A percentile compares a stretch with the other conserved stretches of the same genome.
phyloP scores from a whole-genome alignment of 2,888 invertebrate species.

The Euplagia quadripunctaria region DNA sequence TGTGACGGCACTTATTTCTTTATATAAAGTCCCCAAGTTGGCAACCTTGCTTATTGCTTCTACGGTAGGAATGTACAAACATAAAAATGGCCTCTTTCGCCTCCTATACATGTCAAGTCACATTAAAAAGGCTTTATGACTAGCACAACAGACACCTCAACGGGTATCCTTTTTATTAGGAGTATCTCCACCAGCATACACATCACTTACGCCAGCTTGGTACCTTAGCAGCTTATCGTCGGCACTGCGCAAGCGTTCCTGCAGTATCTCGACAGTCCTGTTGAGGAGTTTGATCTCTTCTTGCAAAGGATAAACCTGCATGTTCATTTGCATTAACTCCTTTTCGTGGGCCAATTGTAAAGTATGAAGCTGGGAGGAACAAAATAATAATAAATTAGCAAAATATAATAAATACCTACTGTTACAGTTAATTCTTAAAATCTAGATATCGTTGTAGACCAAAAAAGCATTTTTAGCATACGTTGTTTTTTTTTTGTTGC shows the following conservation, averaged over 20 bases:
- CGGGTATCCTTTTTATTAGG: conserved; percentile 60
- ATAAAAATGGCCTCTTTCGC: not conserved
- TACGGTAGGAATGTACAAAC: not conserved
- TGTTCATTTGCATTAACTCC: conserved; percentile 90
- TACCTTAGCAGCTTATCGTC: conserved; percentile 76
- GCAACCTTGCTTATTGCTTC: not conserved
- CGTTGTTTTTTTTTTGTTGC: too few species aligned
- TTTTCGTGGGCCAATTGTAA: conserved; percentile 91
- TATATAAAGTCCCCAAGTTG: not conserved
- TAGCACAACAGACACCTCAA: conserved; percentile 33
- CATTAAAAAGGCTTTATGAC: not conserved
- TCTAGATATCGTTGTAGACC: too few species aligned
- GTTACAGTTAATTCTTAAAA: too few species aligned
- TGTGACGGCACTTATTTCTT: not conserved
- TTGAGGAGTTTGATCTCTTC: conserved; percentile 88
- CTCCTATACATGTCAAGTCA: not conserved
- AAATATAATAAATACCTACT: not conserved
- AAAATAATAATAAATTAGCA: not conserved
- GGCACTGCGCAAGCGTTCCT: conserved; percentile 71
- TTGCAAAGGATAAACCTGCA: conserved; percentile 86
- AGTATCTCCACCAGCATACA: conserved; percentile 76
- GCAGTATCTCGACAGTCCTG: conserved; percentile 85
- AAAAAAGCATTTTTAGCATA: too few species aligned
- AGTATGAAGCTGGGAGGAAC: conserved; percentile 89
- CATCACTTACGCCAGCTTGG: conserved; percentile 67